Evolutionary conservation across 2,113 vertebrate genomes (phyloP).

Genomic region (Malaclemys terrapin): DNA sequence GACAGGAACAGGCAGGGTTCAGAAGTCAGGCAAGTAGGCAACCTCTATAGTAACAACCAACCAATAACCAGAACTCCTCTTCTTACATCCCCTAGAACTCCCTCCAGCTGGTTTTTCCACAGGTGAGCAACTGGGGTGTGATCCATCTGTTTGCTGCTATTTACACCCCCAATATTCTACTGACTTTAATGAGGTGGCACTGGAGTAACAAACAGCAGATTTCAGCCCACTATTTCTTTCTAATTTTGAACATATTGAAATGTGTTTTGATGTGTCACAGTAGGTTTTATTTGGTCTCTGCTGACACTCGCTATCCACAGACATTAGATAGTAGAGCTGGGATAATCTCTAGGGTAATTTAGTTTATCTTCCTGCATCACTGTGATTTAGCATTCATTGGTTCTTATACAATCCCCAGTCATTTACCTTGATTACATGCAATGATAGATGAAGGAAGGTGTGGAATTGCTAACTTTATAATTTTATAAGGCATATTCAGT

Average conservation of each 20-base stretch:
- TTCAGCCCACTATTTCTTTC: neutral
- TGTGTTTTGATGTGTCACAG: neutral
- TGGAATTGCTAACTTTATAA: neutral
- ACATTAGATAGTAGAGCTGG: neutral
- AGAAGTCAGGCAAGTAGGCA: neutral
- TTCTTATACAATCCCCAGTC: neutral
- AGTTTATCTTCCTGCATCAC: neutral
- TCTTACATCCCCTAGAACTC: accelerated
- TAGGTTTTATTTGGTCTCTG: conserved; percentile 20
- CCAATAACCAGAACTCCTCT: no score
- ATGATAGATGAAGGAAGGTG: neutral
- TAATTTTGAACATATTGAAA: neutral
- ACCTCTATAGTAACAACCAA: neutral
- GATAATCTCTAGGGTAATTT: conserved; percentile 14
- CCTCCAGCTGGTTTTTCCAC: neutral
- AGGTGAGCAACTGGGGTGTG: neutral
- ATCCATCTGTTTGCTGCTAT: neutral
- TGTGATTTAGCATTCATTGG: conserved; percentile 33
- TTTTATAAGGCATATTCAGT: neutral
- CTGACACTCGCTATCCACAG: neutral
- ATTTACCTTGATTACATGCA: conserved; percentile 6
- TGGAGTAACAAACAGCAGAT: neutral
- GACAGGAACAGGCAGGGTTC: neutral
- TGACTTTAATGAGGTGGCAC: neutral
- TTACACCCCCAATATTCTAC: accelerated